These are phyloP conservation scores for Wasmannia auropunctata DNA, from an alignment of 1,140 invertebrate genomes.

Conservation along the genomic window DNA sequence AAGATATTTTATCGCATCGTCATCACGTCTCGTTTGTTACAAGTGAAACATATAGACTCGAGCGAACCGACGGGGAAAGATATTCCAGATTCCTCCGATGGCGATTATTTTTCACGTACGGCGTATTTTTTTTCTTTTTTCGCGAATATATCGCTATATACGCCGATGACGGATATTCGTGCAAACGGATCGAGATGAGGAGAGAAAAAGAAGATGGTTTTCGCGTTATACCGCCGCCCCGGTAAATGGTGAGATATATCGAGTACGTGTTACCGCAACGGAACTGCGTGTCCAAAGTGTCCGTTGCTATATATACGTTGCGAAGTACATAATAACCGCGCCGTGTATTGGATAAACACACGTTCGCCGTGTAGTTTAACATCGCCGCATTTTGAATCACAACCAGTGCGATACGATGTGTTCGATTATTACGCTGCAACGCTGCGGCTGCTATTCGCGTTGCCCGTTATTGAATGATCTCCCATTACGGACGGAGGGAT, in stretches of 20 bases:
- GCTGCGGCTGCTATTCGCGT: neutral
- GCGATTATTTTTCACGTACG: neutral
- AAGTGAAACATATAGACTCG: neutral
- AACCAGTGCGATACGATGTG: neutral
- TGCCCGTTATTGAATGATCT: constrained; percentile 25
- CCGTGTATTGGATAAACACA: neutral
- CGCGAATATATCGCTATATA: neutral
- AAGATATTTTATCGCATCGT: neutral
- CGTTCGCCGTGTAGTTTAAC: constrained; percentile 2
- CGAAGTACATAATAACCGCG: neutral
- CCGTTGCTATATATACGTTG: neutral
- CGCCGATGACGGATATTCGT: neutral
- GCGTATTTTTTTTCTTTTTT: no score
- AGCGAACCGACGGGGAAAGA: neutral
- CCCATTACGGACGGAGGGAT: neutral
- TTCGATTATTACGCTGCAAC: constrained; percentile 20
- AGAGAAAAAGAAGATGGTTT: neutral
- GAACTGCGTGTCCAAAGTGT: neutral
- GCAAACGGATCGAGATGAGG: neutral
- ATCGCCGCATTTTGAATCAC: neutral
- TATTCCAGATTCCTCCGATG: neutral
- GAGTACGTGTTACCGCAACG: neutral
- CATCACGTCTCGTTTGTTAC: neutral
- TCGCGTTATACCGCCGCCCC: neutral
- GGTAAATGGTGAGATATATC: neutral